phyloP scores from a whole-genome alignment of 2,113 vertebrate genomes.

The Uropsilus gracilis region DNA sequence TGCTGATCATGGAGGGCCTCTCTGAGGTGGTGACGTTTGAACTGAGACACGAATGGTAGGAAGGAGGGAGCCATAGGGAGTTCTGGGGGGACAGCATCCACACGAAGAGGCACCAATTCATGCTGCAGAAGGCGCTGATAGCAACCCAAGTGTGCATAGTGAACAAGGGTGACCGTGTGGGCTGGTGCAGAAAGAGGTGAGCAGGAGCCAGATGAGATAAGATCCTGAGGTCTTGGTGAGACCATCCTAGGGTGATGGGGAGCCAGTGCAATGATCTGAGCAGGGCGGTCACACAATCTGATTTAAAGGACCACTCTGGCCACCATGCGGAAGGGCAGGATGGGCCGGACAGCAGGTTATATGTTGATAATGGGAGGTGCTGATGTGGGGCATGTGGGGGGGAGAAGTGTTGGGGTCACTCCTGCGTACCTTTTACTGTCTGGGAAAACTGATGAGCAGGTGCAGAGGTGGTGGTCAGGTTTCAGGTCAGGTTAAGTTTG shows the following conservation, averaged over 20 bases:
- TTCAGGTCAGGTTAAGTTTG: background rate
- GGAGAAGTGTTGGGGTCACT: background rate
- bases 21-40: background rate
- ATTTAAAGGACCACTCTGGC: background rate
- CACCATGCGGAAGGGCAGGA: background rate
- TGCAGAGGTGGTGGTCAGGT: background rate
- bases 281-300: background rate
- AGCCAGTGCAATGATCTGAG: background rate
- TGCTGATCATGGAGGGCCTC: background rate
- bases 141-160: background rate
- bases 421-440: background rate
- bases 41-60: background rate
- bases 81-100: background rate
- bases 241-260: background rate
- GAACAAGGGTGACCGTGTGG: background rate
- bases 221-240: background rate
- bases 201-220: background rate
- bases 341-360: too few species aligned
- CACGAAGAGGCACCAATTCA: background rate
- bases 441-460: too few species aligned
- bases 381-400: background rate
- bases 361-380: background rate
- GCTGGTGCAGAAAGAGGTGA: background rate
- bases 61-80: background rate
- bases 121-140: background rate